Base-by-base conservation (phyloP, 2,797 vertebrate genomes). In the Neoniphon sammara region DNA sequence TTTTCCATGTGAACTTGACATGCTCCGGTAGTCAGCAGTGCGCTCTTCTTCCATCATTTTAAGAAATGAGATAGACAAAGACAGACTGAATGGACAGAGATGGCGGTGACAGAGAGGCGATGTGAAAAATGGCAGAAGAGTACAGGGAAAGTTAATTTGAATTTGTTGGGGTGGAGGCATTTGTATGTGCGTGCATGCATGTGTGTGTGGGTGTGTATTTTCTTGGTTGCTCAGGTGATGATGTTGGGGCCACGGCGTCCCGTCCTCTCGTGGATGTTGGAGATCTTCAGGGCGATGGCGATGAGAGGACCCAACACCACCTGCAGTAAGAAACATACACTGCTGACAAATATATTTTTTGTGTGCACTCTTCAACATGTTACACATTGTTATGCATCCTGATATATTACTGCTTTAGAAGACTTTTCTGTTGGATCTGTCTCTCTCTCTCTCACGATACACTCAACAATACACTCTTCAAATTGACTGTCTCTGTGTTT, bases 241-340 rank as follows among this genome's bases (percentile, higher is more conserved):
- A 99, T 93, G 0, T 95, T 98, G 11, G 98, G 98, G 61, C 98
- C 97, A 39, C 94, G 95, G 58, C 96, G 95, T 79, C 96, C 97
- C 0, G 96, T 99, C 88, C 97, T 94, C 93, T 99, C 98, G 0
- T 99, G 98, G 87, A 99, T 96, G 93, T 96, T 95, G 70, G 97
- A 99, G 91, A 99, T 96, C 93, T 99, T 99, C 88, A 99, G 93
- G 10, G 98, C 97, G 0, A 99, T 97, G 90, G 97, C 97, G 59
- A 99, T 98, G 54, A 99, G 96, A 77, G 98, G 97, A 70, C 97
- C 97, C 89, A 99, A 93, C 83, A 98, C 97, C 47, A 96, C 96
- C 98, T 99, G 85, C 55, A 81, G 55, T 1, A 15, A 79, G 17
- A 66, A 54, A 75, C 42, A 64, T 42, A 69, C 5, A 47, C 14